phyloP scores from a whole-genome alignment of 1,140 invertebrate genomes.

The Liolophura sinensis region DNA sequence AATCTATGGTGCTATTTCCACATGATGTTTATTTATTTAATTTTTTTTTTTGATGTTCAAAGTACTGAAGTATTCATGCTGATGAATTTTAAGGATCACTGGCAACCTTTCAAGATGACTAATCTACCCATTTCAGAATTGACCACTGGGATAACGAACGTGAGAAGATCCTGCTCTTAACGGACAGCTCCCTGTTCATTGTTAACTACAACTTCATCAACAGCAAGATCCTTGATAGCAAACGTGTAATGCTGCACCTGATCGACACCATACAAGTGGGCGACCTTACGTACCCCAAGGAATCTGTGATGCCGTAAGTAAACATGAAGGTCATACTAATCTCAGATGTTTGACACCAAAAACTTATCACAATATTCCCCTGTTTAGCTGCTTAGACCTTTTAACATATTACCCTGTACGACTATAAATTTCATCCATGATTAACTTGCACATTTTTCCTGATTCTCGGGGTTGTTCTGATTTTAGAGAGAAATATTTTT shows the following conservation, averaged over 20 bases:
- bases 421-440: no score
- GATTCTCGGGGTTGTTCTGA: no score
- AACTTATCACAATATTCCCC: no score
- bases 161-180: slow-evolving; percentile 76
- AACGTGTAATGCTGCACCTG: slow-evolving; percentile 68
- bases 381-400: no score
- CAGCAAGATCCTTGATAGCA: slow-evolving; percentile 70
- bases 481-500: no score
- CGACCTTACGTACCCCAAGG: slow-evolving; percentile 76
- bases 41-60: background rate
- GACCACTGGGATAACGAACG: slow-evolving; percentile 86
- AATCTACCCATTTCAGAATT: slow-evolving; percentile 61
- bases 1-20: no score
- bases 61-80: background rate
- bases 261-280: slow-evolving; percentile 75
- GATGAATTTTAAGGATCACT: background rate
- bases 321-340: no score
- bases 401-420: no score
- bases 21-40: background rate
- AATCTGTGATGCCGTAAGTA: slow-evolving; percentile 81
- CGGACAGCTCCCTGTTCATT: slow-evolving; percentile 65
- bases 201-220: slow-evolving; percentile 80
- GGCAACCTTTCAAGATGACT: background rate
- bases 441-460: no score
- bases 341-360: no score